These are phyloP conservation scores for Temnothorax rugatulus DNA, from an alignment of 2,888 invertebrate genomes.

Conservation along the genomic window DNA sequence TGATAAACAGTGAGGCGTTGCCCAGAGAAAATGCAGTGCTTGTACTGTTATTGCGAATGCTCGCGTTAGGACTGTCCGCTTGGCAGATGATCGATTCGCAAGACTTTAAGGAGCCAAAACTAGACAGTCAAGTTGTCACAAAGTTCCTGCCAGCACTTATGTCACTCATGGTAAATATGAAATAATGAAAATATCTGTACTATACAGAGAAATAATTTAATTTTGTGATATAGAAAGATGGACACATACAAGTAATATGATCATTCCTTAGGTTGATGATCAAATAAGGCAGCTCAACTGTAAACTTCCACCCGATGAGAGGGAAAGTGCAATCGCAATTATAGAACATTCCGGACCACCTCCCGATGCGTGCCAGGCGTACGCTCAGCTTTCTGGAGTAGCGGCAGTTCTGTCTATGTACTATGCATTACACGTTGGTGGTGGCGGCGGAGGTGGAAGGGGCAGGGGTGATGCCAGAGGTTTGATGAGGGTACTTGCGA, in stretches of 20 bases:
- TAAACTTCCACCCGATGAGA: constrained; percentile 96
- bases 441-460: constrained; percentile 84
- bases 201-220: neutral
- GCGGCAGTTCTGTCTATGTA: constrained; percentile 98
- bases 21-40: constrained; percentile 97
- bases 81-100: constrained; percentile 99
- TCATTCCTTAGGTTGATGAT: constrained; percentile 88
- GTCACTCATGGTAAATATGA: constrained; percentile 92
- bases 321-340: constrained; percentile 96
- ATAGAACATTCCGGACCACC: constrained; percentile 98
- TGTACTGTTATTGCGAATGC: constrained; percentile 95
- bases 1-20: constrained; percentile 95
- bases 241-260: constrained; percentile 5
- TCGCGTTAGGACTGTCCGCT: constrained; percentile 96
- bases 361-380: constrained; percentile 97
- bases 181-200: neutral
- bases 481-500: constrained; percentile 94
- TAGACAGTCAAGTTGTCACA: constrained; percentile 97
- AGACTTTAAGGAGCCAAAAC: constrained; percentile 97
- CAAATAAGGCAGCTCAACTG: constrained; percentile 94
- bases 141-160: constrained; percentile 97
- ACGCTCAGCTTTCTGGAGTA: constrained; percentile 96
- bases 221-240: neutral
- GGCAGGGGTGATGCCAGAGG: constrained; percentile 87
- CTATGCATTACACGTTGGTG: constrained; percentile 95